Base-by-base conservation (phyloP, 2,888 invertebrate genomes). In the Copidosoma aretas region DNA sequence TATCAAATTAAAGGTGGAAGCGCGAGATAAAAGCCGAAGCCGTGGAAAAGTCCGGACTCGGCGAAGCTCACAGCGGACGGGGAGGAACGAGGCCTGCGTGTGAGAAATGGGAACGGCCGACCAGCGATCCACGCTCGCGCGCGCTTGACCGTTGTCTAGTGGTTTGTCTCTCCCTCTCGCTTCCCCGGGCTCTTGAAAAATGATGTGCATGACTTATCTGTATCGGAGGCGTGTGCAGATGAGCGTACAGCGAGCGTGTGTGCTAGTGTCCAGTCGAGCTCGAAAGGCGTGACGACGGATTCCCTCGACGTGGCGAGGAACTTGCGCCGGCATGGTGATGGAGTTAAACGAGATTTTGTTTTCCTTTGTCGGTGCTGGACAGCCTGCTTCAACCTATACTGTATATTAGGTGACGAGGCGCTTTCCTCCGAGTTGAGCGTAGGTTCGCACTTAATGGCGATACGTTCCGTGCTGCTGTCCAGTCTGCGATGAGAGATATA, bases 1-100 rank as follows among this genome's bases (percentile, higher is more conserved):
- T 82, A 83, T 83, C 83, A 83, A 83, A 83, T 83, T 82, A 83
- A 82, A 80, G 82, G 82, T 81, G 81, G 81, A 78, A 78, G 76
- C 73, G 77, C 78, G 75, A 82, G 82, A 83, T 82, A 80, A 83
- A 82, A 82, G 76, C 77, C 82, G 79, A 71, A 77, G 73, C 75
- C 75, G 77, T 78, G 81, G 80, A 82, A 82, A 82, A 81, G 77
- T 80, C 76, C 74, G 73, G 74, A 72, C 73, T 73, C 74, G 56
- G 75, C 74, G 75, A 3, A 74, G 76, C 78, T 76, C 63, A 39
- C 58, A 56, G 3, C 17, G 32, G 39, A 52, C 43, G 22, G 8
- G 8, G 32, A 5, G 32, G 8, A 32, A 5, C 32, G 32, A 32
- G 32, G 32, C 5, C 49, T 22, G 19, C 57, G 61, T 59, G 76